These are phyloP conservation scores for Nettapus auritus DNA, from an alignment of 2,113 vertebrate species.

Conservation along the genomic window DNA sequence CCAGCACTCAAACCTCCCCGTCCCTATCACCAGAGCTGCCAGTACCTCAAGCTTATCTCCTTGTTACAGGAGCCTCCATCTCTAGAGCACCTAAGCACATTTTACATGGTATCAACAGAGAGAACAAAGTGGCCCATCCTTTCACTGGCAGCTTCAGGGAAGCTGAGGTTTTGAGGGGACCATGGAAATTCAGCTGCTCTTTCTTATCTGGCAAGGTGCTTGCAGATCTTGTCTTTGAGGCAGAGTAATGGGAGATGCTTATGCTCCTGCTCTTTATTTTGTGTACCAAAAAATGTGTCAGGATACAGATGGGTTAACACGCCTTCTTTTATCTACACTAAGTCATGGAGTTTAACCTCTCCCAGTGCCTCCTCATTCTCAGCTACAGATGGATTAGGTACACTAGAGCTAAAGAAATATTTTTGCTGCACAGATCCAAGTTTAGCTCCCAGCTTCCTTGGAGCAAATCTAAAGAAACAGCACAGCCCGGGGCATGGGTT, in stretches of 20 bases:
- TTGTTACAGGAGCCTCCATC: conserved; percentile 50
- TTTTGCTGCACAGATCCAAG: not conserved
- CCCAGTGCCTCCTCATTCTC: not conserved
- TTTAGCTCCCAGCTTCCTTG: not conserved
- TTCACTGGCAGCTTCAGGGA: conserved; percentile 13
- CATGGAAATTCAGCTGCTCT: not conserved
- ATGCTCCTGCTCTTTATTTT: not conserved
- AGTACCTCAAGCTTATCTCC: conserved; percentile 47
- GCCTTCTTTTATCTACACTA: not conserved
- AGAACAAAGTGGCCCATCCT: conserved; percentile 9
- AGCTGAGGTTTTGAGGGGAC: not conserved
- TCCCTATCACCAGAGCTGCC: not conserved
- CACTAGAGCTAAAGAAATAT: not conserved
- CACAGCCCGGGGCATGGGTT: not conserved
- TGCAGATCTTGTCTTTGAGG: not conserved
- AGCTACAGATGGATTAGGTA: conserved; percentile 1
- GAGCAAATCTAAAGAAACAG: conserved; percentile 1
- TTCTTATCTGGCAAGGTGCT: conserved; percentile 22
- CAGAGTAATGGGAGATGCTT: not conserved
- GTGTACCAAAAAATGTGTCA: not conserved
- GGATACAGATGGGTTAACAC: not conserved
- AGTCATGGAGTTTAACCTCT: not conserved
- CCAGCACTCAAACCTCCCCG: conserved; percentile 19
- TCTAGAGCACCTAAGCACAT: conserved; percentile 29
- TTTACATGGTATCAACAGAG: conserved; percentile 48